Evolutionary conservation across 2,113 vertebrate genomes (phyloP).

Genomic region (Solenodon paradoxus): DNA sequence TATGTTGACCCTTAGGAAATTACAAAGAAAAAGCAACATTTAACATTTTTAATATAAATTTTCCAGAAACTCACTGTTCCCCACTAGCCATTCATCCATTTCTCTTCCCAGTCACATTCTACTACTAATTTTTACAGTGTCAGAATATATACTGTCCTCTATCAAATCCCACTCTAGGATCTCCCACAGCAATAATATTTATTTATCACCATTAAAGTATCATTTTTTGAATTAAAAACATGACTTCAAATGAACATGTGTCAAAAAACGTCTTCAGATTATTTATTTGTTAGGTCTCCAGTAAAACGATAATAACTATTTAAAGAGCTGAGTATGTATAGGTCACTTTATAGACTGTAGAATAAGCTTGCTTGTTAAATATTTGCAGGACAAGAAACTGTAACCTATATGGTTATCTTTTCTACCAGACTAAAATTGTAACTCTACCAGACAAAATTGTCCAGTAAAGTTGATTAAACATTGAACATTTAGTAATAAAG

Average conservation of each 20-base stretch:
- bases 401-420: neutral
- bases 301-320: neutral
- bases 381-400: neutral
- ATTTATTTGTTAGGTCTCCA: neutral
- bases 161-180: neutral
- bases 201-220: neutral
- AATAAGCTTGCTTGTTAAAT: neutral
- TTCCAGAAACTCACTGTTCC: neutral
- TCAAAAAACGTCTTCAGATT: neutral
- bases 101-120: neutral
- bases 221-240: neutral
- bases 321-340: neutral
- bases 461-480: too few species aligned
- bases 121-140: neutral
- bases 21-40: neutral
- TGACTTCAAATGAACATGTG: neutral
- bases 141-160: neutral
- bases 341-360: neutral
- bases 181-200: neutral
- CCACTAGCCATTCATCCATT: neutral
- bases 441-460: neutral
- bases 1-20: neutral
- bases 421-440: neutral
- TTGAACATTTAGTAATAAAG: too few species aligned
- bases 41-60: too few species aligned